Evolutionary conservation across 2,797 vertebrate species (phyloP).

Genomic region (Sebastes cheni): DNA sequence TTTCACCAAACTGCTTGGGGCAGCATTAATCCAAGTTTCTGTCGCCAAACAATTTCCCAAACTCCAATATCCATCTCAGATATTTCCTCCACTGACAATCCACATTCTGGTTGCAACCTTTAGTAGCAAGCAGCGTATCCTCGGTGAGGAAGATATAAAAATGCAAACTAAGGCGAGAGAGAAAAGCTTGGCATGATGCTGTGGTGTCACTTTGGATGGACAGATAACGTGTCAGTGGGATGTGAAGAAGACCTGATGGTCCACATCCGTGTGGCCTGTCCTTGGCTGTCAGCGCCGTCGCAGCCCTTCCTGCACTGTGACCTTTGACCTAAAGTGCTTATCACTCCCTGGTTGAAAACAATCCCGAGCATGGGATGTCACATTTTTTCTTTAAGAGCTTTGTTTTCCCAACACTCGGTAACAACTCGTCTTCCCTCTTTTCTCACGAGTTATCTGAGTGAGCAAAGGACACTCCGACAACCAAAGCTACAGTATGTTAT

Average conservation of each 20-base stretch:
- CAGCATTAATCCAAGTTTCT: neutral
- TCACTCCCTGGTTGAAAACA: conserved; percentile 65
- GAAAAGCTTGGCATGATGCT: neutral
- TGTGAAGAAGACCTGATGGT: conserved; percentile 34
- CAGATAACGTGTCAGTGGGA: conserved; percentile 32
- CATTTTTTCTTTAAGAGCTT: conserved; percentile 49
- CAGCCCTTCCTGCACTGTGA: conserved; percentile 73
- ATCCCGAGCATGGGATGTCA: conserved; percentile 48
- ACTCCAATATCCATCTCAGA: neutral
- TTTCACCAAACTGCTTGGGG: conserved; percentile 2
- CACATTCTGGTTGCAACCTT: neutral
- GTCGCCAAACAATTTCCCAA: neutral
- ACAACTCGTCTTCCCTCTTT: conserved; percentile 19
- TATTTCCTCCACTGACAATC: neutral
- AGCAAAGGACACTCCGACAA: conserved; percentile 6
- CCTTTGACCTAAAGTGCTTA: conserved; percentile 75
- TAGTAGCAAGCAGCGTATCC: neutral
- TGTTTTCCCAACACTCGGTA: conserved; percentile 33
- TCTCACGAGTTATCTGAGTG: conserved; percentile 23
- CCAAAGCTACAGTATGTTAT: neutral
- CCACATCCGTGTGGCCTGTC: conserved; percentile 53
- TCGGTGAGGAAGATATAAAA: neutral
- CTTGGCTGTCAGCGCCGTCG: conserved; percentile 69
- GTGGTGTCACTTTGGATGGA: neutral
- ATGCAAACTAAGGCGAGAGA: neutral